Evolutionary conservation across 2,797 vertebrate genomes (phyloP).

Genomic region (Ptychadena robeensis): DNA sequence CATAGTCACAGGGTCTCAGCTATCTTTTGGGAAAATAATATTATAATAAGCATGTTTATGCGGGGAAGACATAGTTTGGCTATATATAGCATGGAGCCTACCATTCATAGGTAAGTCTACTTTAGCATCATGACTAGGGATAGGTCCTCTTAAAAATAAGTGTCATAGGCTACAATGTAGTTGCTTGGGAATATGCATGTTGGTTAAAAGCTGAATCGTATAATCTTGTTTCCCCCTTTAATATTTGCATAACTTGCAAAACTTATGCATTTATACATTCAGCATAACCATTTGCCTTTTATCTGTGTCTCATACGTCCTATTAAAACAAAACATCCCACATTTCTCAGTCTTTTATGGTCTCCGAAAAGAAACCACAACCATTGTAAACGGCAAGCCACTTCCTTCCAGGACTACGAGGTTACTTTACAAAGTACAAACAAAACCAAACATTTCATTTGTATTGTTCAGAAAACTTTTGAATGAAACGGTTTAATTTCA

Average conservation of each 20-base stretch:
- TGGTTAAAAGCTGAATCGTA: too few species aligned
- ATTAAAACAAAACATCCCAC: not conserved
- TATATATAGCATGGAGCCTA: too few species aligned
- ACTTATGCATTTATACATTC: not conserved
- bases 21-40: too few species aligned
- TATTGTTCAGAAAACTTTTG: slow-evolving; percentile 41
- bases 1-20: too few species aligned
- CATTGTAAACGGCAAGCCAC: slow-evolving; percentile 13
- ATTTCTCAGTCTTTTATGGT: slow-evolving; percentile 21
- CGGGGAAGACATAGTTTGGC: too few species aligned
- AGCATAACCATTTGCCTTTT: not conserved
- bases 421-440: slow-evolving; percentile 10
- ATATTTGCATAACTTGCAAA: not conserved
- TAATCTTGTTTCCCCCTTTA: not conserved
- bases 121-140: too few species aligned
- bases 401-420: slow-evolving; percentile 21
- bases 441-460: slow-evolving; percentile 36
- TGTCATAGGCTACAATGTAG: too few species aligned
- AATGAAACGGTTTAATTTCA: slow-evolving; percentile 50
- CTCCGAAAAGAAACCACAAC: slow-evolving; percentile 1
- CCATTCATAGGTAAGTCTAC: too few species aligned
- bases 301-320: not conserved
- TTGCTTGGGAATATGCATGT: too few species aligned
- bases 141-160: too few species aligned
- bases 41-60: too few species aligned